phyloP scores from a whole-genome alignment of 2,113 vertebrate genomes.

The Cynocephalus volans region DNA sequence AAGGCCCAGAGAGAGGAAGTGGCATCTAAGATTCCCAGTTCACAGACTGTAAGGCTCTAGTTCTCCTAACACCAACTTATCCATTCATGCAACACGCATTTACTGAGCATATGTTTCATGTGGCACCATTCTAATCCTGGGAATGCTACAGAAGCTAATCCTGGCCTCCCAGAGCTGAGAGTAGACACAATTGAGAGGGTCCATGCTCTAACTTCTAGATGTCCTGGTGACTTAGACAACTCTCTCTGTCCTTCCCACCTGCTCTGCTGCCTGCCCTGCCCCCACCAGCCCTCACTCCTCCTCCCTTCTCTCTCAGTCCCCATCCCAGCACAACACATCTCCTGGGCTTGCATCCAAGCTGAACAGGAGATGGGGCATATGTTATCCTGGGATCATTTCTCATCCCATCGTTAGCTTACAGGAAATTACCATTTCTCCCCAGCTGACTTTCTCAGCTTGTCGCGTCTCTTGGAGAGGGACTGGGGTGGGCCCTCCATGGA shows the following conservation, averaged over 20 bases:
- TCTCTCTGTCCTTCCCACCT: not conserved
- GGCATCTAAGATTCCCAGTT: not conserved
- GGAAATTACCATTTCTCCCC: constrained; percentile 75
- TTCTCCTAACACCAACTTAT: too few relatives aligned
- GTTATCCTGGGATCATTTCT: constrained; percentile 75
- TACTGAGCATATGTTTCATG: not conserved
- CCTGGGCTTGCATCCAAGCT: constrained; percentile 75
- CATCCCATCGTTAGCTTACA: constrained; percentile 69
- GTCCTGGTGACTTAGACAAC: not conserved
- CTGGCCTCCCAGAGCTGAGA: not conserved
- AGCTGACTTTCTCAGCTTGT: not conserved
- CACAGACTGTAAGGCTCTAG: not conserved
- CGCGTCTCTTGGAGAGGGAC: not conserved
- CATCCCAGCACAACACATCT: not conserved
- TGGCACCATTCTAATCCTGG: not conserved
- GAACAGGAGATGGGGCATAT: constrained; percentile 58
- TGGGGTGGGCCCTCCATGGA: not conserved
- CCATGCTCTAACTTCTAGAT: not conserved
- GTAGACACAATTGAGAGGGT: not conserved
- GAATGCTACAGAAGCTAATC: not conserved
- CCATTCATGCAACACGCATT: not conserved
- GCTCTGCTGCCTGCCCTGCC: not conserved
- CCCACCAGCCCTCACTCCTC: not conserved
- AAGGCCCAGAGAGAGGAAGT: not conserved
- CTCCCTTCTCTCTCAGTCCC: not conserved